These are phyloP conservation scores for Galagoides demidoff DNA, from an alignment of 2,797 vertebrate species.

Conservation along the genomic window DNA sequence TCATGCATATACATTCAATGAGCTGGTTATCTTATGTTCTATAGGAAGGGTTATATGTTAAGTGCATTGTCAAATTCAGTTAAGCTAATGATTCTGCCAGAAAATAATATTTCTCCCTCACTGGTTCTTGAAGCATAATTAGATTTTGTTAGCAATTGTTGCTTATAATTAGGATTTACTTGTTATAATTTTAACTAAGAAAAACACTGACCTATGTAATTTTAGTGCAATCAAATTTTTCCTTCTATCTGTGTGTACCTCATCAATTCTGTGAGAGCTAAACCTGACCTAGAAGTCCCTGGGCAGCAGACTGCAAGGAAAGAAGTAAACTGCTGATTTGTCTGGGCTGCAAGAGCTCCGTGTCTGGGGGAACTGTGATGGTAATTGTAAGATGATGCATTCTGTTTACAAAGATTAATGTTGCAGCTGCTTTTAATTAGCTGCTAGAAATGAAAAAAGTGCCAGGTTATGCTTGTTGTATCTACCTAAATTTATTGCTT, in stretches of 20 bases:
- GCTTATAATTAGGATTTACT: constrained; percentile 51
- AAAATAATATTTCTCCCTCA: constrained; percentile 45
- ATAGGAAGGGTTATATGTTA: constrained; percentile 11
- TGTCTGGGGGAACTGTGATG: neutral
- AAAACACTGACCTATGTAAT: constrained; percentile 49
- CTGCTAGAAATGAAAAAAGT: constrained; percentile 44
- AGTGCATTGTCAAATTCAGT: constrained; percentile 66
- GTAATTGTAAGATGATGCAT: neutral
- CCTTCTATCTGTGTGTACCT: neutral
- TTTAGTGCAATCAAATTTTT: constrained; percentile 48
- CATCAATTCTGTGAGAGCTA: constrained; percentile 59
- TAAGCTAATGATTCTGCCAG: constrained; percentile 68
- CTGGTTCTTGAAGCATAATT: constrained; percentile 67
- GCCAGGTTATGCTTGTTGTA: neutral
- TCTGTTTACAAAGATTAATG: neutral
- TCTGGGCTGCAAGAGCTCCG: neutral
- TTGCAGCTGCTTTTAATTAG: constrained; percentile 40
- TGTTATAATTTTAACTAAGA: constrained; percentile 60
- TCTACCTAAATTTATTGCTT: neutral
- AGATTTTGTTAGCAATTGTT: constrained; percentile 73
- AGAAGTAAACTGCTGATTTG: neutral
- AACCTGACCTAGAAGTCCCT: constrained; percentile 31
- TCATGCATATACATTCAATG: constrained; percentile 12
- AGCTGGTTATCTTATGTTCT: neutral
- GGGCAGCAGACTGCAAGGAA: neutral